These are phyloP conservation scores for Fistularia commersonii DNA, from an alignment of 2,797 vertebrate species.

Conservation along the genomic window DNA sequence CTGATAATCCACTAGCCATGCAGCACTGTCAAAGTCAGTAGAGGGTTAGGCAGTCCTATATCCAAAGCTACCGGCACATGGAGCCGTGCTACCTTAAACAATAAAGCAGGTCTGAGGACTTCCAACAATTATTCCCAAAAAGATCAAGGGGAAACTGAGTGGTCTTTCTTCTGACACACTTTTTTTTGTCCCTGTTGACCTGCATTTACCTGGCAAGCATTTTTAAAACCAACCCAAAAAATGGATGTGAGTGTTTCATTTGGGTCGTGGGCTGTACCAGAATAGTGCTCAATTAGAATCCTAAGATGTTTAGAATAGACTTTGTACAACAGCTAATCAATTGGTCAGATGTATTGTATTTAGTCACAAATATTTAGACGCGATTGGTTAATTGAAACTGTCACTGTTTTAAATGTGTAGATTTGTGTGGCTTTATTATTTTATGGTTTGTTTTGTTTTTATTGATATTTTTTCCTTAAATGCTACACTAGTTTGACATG, in stretches of 20 bases:
- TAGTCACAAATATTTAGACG: constrained; percentile 83
- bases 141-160: background rate
- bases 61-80: constrained; percentile 13
- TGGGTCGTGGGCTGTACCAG: constrained; percentile 27
- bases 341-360: constrained; percentile 79
- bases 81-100: constrained; percentile 20
- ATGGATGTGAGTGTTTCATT: constrained; percentile 20
- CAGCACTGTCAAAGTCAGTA: constrained; percentile 8
- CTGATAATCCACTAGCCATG: constrained; percentile 24
- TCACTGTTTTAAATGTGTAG: constrained; percentile 90
- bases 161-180: too few relatives aligned
- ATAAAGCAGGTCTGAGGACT: constrained; percentile 14
- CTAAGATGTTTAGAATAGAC: constrained; percentile 66
- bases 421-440: constrained; percentile 79
- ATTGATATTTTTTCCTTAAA: constrained; percentile 69
- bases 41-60: constrained; percentile 15
- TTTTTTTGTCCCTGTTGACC: background rate
- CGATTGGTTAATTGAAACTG: constrained; percentile 86
- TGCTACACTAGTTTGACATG: constrained; percentile 99
- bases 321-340: constrained; percentile 86
- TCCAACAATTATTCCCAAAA: background rate
- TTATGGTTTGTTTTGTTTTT: constrained; percentile 64
- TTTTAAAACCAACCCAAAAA: constrained; percentile 6
- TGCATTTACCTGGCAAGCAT: constrained; percentile 8
- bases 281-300: constrained; percentile 16